phyloP scores from a whole-genome alignment of 1,140 invertebrate species.

The Tetramorium alpestre region DNA sequence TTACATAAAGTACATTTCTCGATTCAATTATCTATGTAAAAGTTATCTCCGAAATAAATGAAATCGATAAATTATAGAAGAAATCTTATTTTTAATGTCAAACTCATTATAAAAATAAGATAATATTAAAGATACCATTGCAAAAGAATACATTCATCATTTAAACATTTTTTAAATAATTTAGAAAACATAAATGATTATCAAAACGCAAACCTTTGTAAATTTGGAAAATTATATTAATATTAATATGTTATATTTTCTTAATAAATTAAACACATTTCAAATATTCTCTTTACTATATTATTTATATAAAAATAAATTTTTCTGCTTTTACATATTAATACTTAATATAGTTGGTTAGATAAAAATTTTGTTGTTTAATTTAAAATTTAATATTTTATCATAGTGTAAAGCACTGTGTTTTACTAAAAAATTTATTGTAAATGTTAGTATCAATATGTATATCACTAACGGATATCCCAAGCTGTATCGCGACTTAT shows the following conservation, averaged over 20 bases:
- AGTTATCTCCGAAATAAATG: conserved; percentile 7
- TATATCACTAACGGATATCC: conserved; percentile 71
- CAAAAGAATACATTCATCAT: not conserved
- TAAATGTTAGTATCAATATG: conserved; percentile 32
- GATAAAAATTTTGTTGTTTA: not conserved
- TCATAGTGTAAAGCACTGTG: not conserved
- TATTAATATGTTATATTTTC: not conserved
- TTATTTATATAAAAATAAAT: not conserved
- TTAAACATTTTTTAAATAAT: not conserved
- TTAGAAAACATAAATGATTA: not conserved
- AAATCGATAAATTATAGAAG: not conserved
- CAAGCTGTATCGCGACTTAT: conserved; percentile 68
- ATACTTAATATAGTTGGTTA: not conserved
- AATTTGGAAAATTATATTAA: not conserved
- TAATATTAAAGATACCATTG: too few species aligned
- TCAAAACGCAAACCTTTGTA: not conserved
- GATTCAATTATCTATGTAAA: not conserved
- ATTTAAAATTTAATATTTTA: conserved; percentile 10
- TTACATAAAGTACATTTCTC: not conserved
- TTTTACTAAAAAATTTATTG: not conserved
- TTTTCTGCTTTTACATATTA: too few species aligned
- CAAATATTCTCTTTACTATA: not conserved
- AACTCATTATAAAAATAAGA: not conserved
- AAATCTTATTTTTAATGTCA: not conserved
- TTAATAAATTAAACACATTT: not conserved